Base-by-base conservation (phyloP, 2,888 invertebrate species). In the Lasioglossum pauxillum region DNA sequence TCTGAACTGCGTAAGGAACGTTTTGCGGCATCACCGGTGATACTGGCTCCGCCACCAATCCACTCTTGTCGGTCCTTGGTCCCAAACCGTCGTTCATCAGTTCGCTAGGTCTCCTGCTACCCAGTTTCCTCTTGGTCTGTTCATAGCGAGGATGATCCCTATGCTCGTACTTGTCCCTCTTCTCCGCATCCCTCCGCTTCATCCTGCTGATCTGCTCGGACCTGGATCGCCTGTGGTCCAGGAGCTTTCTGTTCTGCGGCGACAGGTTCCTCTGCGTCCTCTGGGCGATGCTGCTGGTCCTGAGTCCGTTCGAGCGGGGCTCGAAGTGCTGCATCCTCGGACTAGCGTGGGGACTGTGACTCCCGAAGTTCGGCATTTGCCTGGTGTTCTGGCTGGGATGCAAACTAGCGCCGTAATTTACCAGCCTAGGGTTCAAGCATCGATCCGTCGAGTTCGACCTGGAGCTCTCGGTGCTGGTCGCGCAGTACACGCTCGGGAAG, bases 281-380 rank as follows among this genome's bases (percentile, higher is more conserved):
- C 5, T 78, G 53, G 0, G 80, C 38, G n/a, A 85, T 49, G 19
- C 81, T 84, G 38, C 81, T 82, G 10, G 83, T 83, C n/a, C 88
- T 75, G 41, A 91, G 90, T 0, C 88, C 90, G 5, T 89, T 89
- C 1, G 87, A 85, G 2, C 94, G 88, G 0, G 93, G 89, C 46
- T 95, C 94, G 44, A 95, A 95, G 41, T 95, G 95, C 81, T 95
- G 95, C 82, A 95, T 89, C 23, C 95, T 91, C 0, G 95, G 95
- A 84, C 94, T 95, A 49, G 93, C 90, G 75, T 93, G 94, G 0
- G 95, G 95, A 88, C 95, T 95, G 84, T 92, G 93, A 71, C 94
- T 94, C 0, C 95, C 94, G 35, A 95, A 95, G 74, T 93, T 95
- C 4, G 95, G 95, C 94, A 95, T 94, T 79, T 94, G 95, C 75